Evolutionary conservation across 2,113 vertebrate species (phyloP), one percentile per base, ranked within the genome.

Genomic region (Misgurnus mizolepis): DNA sequence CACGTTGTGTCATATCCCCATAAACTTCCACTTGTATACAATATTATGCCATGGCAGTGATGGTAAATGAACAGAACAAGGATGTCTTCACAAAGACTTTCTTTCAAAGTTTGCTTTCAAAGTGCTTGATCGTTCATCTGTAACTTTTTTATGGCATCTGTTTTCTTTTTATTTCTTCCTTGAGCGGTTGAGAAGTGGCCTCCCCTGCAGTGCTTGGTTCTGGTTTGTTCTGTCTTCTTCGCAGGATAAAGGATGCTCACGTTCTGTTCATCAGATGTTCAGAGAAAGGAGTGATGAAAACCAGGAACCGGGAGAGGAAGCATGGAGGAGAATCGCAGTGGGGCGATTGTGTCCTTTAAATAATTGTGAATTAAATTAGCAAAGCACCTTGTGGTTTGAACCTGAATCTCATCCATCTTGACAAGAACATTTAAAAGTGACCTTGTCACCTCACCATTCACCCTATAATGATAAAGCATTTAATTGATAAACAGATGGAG

Each of bases 21-120:
- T 58, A 6, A 72, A 45, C 17, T 12, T n/a, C 39, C 10, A 56
- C 55, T 61, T 9, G 43, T 43, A 45, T 18, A 12, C 41, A 18
- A 4, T 18, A 6, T 60, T 45, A 74, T 74, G 55, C 34, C 70
- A 43, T 39, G 27, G 40, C 40, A 75, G 12, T 1, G 4, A 14
- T 22, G n/a, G 64, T 75, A 58, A 81, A 76, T 67, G 41, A 77
- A 65, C 40, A 78, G 50, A 27, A 72, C 47, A 78, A 53, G 10
- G 60, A 3, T 17, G 49, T 43, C 4, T 34, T 66, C 27, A 43
- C 56, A 56, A 49, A 49, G 43, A 41, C 66, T 58, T 60, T 73
- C 55, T 17, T 60, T 60, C 11, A 73, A 73, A 73, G 53, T 22
- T 6, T 0, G 53, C 55, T 73, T 40, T 60, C 55, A 55, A 61